Base-by-base conservation (phyloP, 2,888 invertebrate genomes). In the Theodoxus fluviatilis region DNA sequence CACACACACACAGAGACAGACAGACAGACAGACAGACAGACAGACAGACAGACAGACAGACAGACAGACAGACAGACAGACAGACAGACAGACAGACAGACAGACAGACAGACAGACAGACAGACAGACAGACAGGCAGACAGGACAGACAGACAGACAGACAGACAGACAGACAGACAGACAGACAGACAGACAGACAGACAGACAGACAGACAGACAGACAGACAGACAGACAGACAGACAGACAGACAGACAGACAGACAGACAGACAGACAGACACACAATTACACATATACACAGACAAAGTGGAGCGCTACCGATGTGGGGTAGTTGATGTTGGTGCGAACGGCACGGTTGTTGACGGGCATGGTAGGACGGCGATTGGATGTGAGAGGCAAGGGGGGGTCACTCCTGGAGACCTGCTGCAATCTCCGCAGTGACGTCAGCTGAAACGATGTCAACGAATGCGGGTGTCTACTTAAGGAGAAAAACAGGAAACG, bases 321-420 rank as follows among this genome's bases (percentile, higher is more conserved):
- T 31, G 74, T 73, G 52, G 74, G 76, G 52, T 76, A 77, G 67
- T 79, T 81, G 31, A 82, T 82, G 72, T 82, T 82, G 18, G 82
- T 82, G 43, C 81, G 71, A 4, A 82, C 69, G 12, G 79, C 78
- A 69, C 82, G 74, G 69, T 82, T 81, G 69, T 82, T 77, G 18
- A 81, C 68, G 3, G 80, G 80, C 77, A 78, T 79, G 18, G 75
- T 74, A 1, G 82, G 79, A 33, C 82, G 71, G 31, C 76, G 71
- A 65, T 81, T 80, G 18, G 35, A 64, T 49, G 43, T 49, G 25
- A 69, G 47, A 31, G 31, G 40, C 18, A 43, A 22, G 12, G 47
- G 22, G 1, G 63, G 63, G 38, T 63, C 63, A 25, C 38, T 38
- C 1, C 35, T 12, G 18, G 38, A 25, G 38, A 35, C 63, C 38